Percentiles rank a stretch among this genome's conserved stretches.
These are phyloP conservation scores for Amphiprion clarkii DNA, from an alignment of 2,797 vertebrate genomes.

Conservation along the genomic window DNA sequence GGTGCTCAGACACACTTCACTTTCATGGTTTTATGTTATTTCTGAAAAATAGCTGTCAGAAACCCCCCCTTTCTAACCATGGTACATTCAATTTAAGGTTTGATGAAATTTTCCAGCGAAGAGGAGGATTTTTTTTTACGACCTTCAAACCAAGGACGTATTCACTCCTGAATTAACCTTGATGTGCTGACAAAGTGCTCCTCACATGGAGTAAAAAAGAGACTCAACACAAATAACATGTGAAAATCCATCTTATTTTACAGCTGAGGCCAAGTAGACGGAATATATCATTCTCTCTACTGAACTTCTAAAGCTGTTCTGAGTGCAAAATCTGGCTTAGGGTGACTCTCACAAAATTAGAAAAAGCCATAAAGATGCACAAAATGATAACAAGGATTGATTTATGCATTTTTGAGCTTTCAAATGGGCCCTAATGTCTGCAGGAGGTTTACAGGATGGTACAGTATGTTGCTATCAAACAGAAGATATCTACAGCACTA, in stretches of 20 bases:
- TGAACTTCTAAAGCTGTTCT: background rate
- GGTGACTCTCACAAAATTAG: background rate
- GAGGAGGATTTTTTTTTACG: slow-evolving; percentile 36
- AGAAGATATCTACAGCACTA: background rate
- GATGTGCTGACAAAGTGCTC: slow-evolving; percentile 18
- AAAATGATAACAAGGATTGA: background rate
- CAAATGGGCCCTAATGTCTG: no score
- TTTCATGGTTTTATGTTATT: slow-evolving; percentile 56
- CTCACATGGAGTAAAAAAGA: background rate
- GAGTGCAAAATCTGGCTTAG: background rate
- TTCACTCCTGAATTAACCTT: slow-evolving; percentile 23
- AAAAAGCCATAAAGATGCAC: background rate
- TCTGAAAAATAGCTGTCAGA: slow-evolving; percentile 58
- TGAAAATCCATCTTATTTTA: background rate
- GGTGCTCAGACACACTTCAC: slow-evolving; percentile 67
- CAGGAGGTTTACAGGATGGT: background rate
- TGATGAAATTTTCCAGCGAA: slow-evolving; percentile 36
- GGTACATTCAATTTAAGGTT: slow-evolving; percentile 21
- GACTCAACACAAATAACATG: background rate
- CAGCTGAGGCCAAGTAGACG: background rate
- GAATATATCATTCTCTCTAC: background rate
- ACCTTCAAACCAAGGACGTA: slow-evolving; percentile 11
- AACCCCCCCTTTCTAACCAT: slow-evolving; percentile 24
- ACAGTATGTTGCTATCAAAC: background rate
- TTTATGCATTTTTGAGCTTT: background rate